Evolutionary conservation across 2,888 invertebrate genomes (phyloP).

Genomic region (Dryocosmus kuriphilus): DNA sequence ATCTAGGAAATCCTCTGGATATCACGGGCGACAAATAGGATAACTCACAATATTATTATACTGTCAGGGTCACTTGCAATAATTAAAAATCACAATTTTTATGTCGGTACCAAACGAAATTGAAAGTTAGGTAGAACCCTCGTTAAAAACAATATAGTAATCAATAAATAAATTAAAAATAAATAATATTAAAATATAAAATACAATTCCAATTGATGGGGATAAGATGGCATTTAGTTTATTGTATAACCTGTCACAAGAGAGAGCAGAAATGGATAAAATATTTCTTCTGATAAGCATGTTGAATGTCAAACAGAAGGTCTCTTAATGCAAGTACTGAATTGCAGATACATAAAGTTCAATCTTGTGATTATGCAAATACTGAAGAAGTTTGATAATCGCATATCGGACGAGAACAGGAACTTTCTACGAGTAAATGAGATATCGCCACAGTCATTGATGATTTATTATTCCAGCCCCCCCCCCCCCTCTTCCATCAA

Average conservation of each 20-base stretch:
- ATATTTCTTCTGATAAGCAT: background rate
- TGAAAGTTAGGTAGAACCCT: too few species aligned
- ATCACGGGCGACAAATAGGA: too few species aligned
- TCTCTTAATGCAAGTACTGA: background rate
- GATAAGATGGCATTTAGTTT: background rate
- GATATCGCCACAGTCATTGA: background rate
- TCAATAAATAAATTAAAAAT: too few species aligned
- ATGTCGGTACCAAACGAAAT: too few species aligned
- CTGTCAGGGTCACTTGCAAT: too few species aligned
- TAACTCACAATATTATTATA: too few species aligned
- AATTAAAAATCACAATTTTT: too few species aligned
- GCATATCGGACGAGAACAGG: background rate
- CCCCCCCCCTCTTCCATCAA: background rate
- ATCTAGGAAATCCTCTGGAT: too few species aligned
- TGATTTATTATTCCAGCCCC: background rate
- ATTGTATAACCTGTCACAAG: background rate
- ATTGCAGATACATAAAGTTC: background rate
- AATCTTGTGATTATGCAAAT: constrained; percentile 27
- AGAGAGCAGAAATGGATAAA: background rate
- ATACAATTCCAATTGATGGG: background rate
- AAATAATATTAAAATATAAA: background rate
- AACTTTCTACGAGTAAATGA: background rate
- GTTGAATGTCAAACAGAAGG: background rate
- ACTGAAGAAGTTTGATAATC: constrained; percentile 5
- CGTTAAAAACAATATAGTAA: too few species aligned